Conservation (phyloP, 2,113 vertebrate genomes). For the Ceuthmochares aereus region DNA sequence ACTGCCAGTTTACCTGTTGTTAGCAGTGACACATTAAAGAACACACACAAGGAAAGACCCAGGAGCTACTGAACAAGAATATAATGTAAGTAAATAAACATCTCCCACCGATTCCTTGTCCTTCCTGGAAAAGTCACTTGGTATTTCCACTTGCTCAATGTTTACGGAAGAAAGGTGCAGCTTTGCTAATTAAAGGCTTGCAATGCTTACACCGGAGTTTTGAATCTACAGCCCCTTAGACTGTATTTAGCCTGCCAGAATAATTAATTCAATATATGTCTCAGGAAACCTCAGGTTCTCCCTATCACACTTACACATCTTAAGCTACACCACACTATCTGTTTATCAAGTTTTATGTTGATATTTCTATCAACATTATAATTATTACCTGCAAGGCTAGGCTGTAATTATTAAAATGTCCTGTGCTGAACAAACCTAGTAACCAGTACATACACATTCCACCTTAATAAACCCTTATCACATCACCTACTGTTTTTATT, state of each 20-base stretch:
- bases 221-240: neutral
- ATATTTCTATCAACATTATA: neutral
- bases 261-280: neutral
- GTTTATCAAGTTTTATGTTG: neutral
- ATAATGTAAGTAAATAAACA: neutral
- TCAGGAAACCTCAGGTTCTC: neutral
- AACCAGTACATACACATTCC: conserved; percentile 7
- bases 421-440: neutral
- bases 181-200: conserved; percentile 1
- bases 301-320: neutral
- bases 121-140: neutral
- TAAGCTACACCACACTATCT: neutral
- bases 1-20: neutral
- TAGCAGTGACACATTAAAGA: neutral
- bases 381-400: neutral
- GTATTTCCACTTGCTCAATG: neutral
- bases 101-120: neutral
- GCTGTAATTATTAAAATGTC: neutral
- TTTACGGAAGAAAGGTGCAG: neutral
- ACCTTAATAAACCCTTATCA: neutral
- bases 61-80: neutral
- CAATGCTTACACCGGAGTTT: neutral
- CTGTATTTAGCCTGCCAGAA: neutral
- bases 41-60: neutral
- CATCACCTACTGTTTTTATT: neutral